phyloP scores from a whole-genome alignment of 2,797 vertebrate species.

The Pteronotus mesoamericanus region DNA sequence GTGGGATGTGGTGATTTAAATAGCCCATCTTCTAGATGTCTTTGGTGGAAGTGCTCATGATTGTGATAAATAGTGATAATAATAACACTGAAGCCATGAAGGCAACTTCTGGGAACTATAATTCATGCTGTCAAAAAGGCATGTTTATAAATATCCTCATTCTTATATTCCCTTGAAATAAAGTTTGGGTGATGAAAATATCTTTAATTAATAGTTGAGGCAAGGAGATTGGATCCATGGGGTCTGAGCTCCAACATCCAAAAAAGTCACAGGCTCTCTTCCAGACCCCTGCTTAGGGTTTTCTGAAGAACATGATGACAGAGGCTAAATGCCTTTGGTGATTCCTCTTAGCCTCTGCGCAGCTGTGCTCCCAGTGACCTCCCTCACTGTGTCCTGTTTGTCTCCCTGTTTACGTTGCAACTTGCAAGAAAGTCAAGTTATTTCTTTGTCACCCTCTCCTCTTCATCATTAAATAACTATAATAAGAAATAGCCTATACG shows the following conservation, averaged over 20 bases:
- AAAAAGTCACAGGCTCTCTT: not conserved
- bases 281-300: not conserved
- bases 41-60: not conserved
- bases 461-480: not conserved
- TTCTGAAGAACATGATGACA: not conserved
- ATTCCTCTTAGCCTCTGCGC: not conserved
- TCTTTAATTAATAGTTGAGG: not conserved
- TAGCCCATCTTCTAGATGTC: not conserved
- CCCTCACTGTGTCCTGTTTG: not conserved
- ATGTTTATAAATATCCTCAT: not conserved
- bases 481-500: not conserved
- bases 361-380: not conserved
- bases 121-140: conserved; percentile 37
- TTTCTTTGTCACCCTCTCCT: not conserved
- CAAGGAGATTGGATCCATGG: not conserved
- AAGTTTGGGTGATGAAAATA: not conserved
- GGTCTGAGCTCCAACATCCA: not conserved
- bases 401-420: not conserved
- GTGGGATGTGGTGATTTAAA: conserved; percentile 9
- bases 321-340: not conserved
- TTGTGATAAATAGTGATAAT: not conserved
- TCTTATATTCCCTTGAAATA: conserved; percentile 42
- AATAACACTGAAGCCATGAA: conserved; percentile 35
- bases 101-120: conserved; percentile 45
- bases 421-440: not conserved